Percentiles rank a stretch among this genome's conserved stretches.
These are phyloP conservation scores for Ptilorrhoa leucosticta DNA, from an alignment of 2,113 vertebrate species.

Conservation along the genomic window DNA sequence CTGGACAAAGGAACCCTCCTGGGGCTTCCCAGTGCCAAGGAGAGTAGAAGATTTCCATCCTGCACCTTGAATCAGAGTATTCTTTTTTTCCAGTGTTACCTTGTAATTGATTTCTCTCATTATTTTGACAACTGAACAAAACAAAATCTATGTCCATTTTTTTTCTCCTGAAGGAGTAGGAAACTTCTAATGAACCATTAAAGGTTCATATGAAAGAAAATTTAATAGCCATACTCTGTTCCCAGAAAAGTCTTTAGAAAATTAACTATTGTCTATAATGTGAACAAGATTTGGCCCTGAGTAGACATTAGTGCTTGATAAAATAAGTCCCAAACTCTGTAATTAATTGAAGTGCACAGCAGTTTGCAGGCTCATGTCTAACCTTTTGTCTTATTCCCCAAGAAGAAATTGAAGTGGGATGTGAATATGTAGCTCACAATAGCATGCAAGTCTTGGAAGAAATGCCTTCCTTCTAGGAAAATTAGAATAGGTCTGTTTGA, in stretches of 20 bases:
- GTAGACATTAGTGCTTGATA: background rate
- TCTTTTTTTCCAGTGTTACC: background rate
- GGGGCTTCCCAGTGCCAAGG: background rate
- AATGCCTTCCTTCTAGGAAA: conserved; percentile 48
- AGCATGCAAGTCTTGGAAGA: conserved; percentile 9
- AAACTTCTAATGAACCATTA: background rate
- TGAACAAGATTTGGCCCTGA: background rate
- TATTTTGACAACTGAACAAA: background rate
- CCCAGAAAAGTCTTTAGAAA: background rate
- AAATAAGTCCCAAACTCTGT: background rate
- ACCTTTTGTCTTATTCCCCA: conserved; percentile 1
- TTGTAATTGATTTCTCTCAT: background rate
- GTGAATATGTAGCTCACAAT: background rate
- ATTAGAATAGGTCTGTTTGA: conserved; percentile 14
- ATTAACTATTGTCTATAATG: background rate
- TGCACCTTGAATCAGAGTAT: background rate
- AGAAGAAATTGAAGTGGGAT: conserved; percentile 26
- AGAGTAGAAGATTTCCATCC: background rate
- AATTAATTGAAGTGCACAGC: background rate
- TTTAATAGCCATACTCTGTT: background rate
- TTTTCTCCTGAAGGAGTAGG: background rate
- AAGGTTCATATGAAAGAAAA: background rate
- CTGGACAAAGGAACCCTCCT: background rate
- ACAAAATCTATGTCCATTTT: background rate
- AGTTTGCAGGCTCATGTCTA: background rate